Evolutionary conservation across 2,113 vertebrate genomes (phyloP).

Genomic region (Myotis davidii): DNA sequence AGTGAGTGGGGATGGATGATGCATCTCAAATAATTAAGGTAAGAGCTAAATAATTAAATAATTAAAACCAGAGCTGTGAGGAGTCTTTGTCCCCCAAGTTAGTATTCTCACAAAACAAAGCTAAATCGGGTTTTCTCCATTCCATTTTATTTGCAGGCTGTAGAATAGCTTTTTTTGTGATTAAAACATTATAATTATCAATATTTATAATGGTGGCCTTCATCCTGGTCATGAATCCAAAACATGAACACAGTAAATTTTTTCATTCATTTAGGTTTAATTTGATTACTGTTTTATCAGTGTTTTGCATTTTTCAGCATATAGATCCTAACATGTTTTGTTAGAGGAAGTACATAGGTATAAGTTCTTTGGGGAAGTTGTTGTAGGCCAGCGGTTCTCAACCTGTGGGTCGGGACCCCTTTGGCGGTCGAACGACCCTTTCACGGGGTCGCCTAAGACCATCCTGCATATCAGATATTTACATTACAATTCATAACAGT

Average conservation of each 20-base stretch:
- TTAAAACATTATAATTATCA: constrained; percentile 28
- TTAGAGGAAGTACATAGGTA: neutral
- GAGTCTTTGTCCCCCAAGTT: neutral
- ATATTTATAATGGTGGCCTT: neutral
- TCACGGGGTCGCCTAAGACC: too few species aligned
- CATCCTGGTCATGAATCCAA: neutral
- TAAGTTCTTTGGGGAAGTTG: too few species aligned
- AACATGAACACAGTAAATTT: neutral
- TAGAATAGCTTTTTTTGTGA: constrained; percentile 2
- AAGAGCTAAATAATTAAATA: neutral
- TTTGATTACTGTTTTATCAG: neutral
- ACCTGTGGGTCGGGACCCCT: too few species aligned
- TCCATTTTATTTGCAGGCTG: constrained; percentile 17
- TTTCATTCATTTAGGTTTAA: neutral
- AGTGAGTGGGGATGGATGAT: constrained; percentile 62
- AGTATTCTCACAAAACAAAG: constrained; percentile 26
- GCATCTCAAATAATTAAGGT: constrained; percentile 67
- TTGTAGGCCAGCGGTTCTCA: too few species aligned
- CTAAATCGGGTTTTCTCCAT: neutral
- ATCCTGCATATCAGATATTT: too few species aligned
- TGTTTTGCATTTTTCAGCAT: neutral
- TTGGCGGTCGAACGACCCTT: too few species aligned
- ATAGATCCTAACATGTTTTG: neutral
- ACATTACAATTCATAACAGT: too few species aligned
- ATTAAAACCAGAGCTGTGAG: constrained; percentile 18